Evolutionary conservation across 2,113 vertebrate genomes (phyloP).

Genomic region (Gallinago paraguaiae): DNA sequence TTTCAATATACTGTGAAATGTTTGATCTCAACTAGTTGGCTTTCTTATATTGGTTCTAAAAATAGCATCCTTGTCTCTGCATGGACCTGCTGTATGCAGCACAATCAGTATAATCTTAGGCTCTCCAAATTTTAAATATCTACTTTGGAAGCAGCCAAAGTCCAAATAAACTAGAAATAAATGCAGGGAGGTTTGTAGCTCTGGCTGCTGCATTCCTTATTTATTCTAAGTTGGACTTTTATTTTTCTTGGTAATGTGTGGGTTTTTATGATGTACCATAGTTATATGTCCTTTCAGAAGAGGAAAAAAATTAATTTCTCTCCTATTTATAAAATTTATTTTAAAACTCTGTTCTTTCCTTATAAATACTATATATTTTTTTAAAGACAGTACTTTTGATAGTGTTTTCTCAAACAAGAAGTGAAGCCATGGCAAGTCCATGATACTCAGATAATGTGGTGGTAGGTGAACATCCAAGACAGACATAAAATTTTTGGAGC

Average conservation of each 20-base stretch:
- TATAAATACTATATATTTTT: background rate
- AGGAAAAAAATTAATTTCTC: background rate
- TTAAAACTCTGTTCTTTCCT: background rate
- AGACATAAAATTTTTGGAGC: background rate
- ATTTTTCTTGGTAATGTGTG: background rate
- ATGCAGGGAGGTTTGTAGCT: background rate
- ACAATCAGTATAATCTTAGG: background rate
- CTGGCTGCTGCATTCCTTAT: background rate
- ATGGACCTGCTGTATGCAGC: background rate
- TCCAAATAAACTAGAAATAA: constrained; percentile 45
- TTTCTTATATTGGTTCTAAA: background rate
- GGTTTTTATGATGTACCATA: background rate
- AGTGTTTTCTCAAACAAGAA: background rate
- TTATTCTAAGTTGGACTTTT: background rate
- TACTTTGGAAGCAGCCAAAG: background rate
- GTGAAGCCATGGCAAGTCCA: background rate
- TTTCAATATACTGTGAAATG: background rate
- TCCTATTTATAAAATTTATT: background rate
- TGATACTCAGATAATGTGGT: background rate
- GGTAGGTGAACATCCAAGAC: background rate
- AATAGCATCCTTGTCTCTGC: background rate
- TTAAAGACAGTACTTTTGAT: background rate
- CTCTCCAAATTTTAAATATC: constrained; percentile 24
- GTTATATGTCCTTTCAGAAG: background rate
- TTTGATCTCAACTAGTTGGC: background rate